These are phyloP conservation scores for Buceros bicornis DNA, from an alignment of 2,797 vertebrate genomes.

Conservation along the genomic window DNA sequence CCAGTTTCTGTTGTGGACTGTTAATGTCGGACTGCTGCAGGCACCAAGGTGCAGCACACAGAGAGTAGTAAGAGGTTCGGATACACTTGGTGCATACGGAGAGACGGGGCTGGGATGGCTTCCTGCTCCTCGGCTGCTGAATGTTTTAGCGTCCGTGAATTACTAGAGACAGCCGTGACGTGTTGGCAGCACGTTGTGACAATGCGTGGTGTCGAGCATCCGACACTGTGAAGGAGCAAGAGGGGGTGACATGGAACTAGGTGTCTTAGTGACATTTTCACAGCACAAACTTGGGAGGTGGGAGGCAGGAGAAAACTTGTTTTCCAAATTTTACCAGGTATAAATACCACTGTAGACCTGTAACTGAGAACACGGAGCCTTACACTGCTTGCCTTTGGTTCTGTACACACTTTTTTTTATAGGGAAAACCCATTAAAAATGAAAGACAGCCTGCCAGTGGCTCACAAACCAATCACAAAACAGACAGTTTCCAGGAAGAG, in stretches of 20 bases:
- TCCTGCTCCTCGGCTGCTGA: not conserved
- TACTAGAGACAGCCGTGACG: not conserved
- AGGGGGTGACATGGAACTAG: not conserved
- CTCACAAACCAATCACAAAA: conserved; percentile 81
- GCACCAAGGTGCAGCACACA: not conserved
- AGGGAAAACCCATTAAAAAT: conserved; percentile 8
- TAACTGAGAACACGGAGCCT: not conserved
- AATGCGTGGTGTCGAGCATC: not conserved
- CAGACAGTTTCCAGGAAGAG: conserved; percentile 73
- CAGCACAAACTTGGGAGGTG: not conserved
- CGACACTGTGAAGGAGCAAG: not conserved
- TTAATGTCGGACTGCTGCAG: not conserved
- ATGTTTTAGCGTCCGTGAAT: not conserved
- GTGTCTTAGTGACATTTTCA: not conserved
- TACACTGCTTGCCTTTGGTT: not conserved
- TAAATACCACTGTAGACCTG: not conserved
- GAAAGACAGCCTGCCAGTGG: conserved; percentile 73
- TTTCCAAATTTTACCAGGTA: not conserved
- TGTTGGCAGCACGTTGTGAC: not conserved
- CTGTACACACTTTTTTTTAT: not conserved
- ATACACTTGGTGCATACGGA: not conserved
- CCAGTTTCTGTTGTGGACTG: not conserved
- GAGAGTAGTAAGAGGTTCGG: not conserved
- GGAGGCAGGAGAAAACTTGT: not conserved
- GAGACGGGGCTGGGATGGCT: not conserved